Evolutionary conservation across 2,888 invertebrate species (phyloP).

Genomic region (Xanthostigma xanthostigma): DNA sequence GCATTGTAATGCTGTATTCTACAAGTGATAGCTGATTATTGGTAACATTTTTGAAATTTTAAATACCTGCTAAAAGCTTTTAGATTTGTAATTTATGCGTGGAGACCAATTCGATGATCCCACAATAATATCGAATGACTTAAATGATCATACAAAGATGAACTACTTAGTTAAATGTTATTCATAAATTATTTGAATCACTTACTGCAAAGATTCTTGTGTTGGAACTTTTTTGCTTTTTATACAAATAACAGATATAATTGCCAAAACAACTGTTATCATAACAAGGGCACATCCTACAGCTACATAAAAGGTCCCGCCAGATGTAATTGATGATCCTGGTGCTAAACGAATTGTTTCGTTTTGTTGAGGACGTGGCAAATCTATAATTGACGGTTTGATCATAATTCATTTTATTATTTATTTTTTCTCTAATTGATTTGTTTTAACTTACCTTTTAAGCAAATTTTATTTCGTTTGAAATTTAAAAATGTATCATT

Average conservation of each 20-base stretch:
- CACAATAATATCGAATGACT: background rate
- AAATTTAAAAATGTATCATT: slow-evolving; percentile 61
- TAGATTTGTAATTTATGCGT: too few species aligned
- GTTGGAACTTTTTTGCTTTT: slow-evolving; percentile 49
- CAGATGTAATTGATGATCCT: slow-evolving; percentile 45
- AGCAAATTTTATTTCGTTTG: slow-evolving; percentile 75
- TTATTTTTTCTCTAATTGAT: too few species aligned
- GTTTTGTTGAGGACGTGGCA: slow-evolving; percentile 41
- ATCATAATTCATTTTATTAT: too few species aligned
- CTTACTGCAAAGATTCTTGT: slow-evolving; percentile 53
- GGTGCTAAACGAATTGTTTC: slow-evolving; percentile 58
- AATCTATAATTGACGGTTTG: too few species aligned
- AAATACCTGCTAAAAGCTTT: too few species aligned
- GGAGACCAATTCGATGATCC: too few species aligned
- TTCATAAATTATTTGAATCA: slow-evolving; percentile 11
- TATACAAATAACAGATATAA: slow-evolving; percentile 50
- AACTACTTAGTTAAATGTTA: slow-evolving; percentile 1
- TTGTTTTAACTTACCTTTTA: slow-evolving; percentile 43
- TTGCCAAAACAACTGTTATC: slow-evolving; percentile 47
- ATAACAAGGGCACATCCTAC: slow-evolving; percentile 69
- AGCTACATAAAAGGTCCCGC: slow-evolving; percentile 61
- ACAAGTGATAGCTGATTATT: too few species aligned
- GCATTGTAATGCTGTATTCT: too few species aligned
- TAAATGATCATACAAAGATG: background rate
- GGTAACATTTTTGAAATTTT: too few species aligned